A percentile compares a stretch with the other conserved stretches of the same genome.
These are phyloP conservation scores for Drosophila neocordata DNA, from an alignment of 1,140 invertebrate genomes.

Conservation along the genomic window DNA sequence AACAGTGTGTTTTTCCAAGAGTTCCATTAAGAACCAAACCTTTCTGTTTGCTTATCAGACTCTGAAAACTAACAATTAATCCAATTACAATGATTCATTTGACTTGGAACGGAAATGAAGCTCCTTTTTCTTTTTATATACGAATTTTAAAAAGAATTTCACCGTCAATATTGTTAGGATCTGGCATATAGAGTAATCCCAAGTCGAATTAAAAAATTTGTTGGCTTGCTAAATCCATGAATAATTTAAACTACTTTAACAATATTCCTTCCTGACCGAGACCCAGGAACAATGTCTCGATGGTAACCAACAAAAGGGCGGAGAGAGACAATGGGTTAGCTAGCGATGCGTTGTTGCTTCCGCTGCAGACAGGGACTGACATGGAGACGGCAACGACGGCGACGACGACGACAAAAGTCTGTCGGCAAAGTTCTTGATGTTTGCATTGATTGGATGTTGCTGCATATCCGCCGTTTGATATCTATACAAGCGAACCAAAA, in stretches of 20 bases:
- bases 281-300: not conserved
- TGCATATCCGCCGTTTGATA: constrained; percentile 46
- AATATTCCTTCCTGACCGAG: not conserved
- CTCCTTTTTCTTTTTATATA: too few relatives aligned
- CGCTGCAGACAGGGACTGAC: constrained; percentile 52
- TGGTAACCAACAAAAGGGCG: not conserved
- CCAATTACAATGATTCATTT: too few relatives aligned
- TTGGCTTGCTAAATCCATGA: not conserved
- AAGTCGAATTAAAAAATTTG: not conserved
- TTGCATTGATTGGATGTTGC: constrained; percentile 41
- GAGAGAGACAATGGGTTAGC: not conserved
- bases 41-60: too few relatives aligned
- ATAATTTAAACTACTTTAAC: not conserved
- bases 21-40: too few relatives aligned
- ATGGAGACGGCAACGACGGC: not conserved
- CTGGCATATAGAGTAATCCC: not conserved
- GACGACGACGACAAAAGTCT: not conserved
- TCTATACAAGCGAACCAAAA: not conserved
- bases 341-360: constrained; percentile 35
- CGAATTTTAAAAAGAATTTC: not conserved
- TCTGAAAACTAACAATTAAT: too few relatives aligned
- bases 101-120: too few relatives aligned
- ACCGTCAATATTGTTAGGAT: not conserved
- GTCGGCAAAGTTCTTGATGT: constrained; percentile 64
- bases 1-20: too few relatives aligned